These are phyloP conservation scores for Selenia dentaria DNA, from an alignment of 2,888 invertebrate genomes.

Conservation along the genomic window DNA sequence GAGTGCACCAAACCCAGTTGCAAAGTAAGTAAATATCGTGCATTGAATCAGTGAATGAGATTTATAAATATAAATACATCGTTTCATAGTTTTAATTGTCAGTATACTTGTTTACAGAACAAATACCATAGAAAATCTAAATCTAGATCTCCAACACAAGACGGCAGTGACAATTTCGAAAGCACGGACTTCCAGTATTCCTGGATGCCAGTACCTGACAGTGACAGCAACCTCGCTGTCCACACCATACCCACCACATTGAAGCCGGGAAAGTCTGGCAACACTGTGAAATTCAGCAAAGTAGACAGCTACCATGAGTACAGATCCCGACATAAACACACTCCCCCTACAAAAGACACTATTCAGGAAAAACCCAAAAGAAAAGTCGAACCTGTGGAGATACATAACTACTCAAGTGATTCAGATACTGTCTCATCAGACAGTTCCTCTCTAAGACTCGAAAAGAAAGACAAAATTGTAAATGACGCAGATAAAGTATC, in stretches of 20 bases:
- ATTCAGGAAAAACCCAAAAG: slow-evolving; percentile 37
- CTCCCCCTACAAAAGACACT: slow-evolving; percentile 73
- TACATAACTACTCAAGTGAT: slow-evolving; percentile 45
- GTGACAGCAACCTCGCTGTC: slow-evolving; percentile 62
- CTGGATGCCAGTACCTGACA: slow-evolving; percentile 79
- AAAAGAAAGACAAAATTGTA: slow-evolving; percentile 27
- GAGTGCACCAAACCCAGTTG: slow-evolving; percentile 55
- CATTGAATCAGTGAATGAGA: too few species aligned
- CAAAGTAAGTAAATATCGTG: slow-evolving; percentile 41
- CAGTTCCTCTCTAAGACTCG: slow-evolving; percentile 49
- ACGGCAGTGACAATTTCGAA: slow-evolving; percentile 37
- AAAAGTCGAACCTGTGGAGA: slow-evolving; percentile 48
- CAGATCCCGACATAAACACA: slow-evolving; percentile 73
- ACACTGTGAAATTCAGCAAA: slow-evolving; percentile 68
- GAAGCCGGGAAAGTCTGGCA: slow-evolving; percentile 53
- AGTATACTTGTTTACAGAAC: slow-evolving; percentile 48
- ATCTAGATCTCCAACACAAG: slow-evolving; percentile 48
- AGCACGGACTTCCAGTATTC: slow-evolving; percentile 65
- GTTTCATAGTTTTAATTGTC: too few species aligned
- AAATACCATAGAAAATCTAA: slow-evolving; percentile 42
- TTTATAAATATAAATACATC: too few species aligned
- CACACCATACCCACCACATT: slow-evolving; percentile 65
- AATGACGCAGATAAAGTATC: slow-evolving; percentile 43
- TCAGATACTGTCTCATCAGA: slow-evolving; percentile 52
- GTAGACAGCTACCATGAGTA: slow-evolving; percentile 76